phyloP scores from a whole-genome alignment of 2,113 vertebrate genomes.

The Sturnira hondurensis region DNA sequence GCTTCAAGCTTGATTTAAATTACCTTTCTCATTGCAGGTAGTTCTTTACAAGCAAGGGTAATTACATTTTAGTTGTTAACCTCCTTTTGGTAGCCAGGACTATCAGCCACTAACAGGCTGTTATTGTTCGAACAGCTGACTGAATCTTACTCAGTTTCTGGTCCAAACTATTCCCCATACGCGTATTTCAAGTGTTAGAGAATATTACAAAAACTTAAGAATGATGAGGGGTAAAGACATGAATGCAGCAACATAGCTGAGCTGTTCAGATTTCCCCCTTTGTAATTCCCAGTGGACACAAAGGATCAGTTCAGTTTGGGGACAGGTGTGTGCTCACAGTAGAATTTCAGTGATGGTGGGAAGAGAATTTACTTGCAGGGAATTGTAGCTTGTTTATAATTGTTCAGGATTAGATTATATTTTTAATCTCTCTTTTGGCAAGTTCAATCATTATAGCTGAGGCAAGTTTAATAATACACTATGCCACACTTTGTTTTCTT shows the following conservation, averaged over 20 bases:
- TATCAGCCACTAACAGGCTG: background rate
- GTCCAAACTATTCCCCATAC: background rate
- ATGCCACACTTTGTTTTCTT: background rate
- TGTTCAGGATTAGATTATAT: background rate
- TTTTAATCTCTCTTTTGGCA: conserved; percentile 22
- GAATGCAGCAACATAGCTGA: background rate
- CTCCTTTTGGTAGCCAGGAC: background rate
- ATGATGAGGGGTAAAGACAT: background rate
- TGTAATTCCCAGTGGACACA: background rate
- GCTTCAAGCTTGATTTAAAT: conserved; percentile 5
- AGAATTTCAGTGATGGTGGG: background rate
- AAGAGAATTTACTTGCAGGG: background rate
- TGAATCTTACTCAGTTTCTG: background rate
- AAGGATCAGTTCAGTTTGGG: background rate
- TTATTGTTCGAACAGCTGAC: conserved; percentile 1
- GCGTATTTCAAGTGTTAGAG: background rate
- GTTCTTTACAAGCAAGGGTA: background rate
- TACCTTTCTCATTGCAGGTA: background rate
- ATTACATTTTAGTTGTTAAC: background rate
- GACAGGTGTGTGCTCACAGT: background rate
- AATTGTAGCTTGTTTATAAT: background rate
- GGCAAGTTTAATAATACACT: background rate
- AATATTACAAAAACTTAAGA: background rate
- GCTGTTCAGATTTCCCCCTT: background rate
- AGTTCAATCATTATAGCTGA: background rate